These are phyloP conservation scores for Drosophila serrata DNA, from an alignment of 1,140 invertebrate genomes.

Conservation along the genomic window DNA sequence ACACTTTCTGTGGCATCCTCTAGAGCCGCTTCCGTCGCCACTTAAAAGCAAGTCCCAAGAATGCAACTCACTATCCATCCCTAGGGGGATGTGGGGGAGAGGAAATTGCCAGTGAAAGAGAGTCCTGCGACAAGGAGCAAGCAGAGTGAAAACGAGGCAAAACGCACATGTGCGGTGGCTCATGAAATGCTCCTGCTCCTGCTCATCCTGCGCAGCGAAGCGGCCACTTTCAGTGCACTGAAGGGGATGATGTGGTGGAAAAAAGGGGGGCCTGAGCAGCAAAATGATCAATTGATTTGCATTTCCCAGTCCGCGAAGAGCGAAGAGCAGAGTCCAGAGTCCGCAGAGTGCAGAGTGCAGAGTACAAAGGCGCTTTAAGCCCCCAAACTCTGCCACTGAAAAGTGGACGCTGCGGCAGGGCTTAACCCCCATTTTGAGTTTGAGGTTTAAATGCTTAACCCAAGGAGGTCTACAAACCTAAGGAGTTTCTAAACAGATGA, in stretches of 20 bases:
- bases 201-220: slow-evolving; percentile 44
- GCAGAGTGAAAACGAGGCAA: slow-evolving; percentile 3
- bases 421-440: slow-evolving; percentile 4
- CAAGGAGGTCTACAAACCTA: neutral
- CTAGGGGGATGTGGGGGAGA: neutral
- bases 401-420: slow-evolving; percentile 20
- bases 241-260: slow-evolving; percentile 12
- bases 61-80: slow-evolving; percentile 52
- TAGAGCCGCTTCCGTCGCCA: slow-evolving; percentile 36
- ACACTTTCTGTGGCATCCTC: slow-evolving; percentile 47
- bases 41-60: slow-evolving; percentile 54
- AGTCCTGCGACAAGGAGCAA: slow-evolving; percentile 60
- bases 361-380: slow-evolving; percentile 35
- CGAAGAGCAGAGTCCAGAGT: neutral
- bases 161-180: slow-evolving; percentile 57
- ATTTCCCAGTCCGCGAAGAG: slow-evolving; percentile 35
- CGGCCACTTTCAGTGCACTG: slow-evolving; percentile 39
- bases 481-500: neutral
- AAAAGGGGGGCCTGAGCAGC: slow-evolving; percentile 6
- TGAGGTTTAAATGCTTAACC: slow-evolving; percentile 20
- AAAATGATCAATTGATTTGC: slow-evolving; percentile 81
- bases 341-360: slow-evolving; percentile 9
- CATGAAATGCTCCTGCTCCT: slow-evolving; percentile 51
- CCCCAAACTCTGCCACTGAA: slow-evolving; percentile 16
- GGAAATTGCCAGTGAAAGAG: slow-evolving; percentile 27